phyloP scores from a whole-genome alignment of 2,888 invertebrate species.

The Punctoribates punctum region DNA sequence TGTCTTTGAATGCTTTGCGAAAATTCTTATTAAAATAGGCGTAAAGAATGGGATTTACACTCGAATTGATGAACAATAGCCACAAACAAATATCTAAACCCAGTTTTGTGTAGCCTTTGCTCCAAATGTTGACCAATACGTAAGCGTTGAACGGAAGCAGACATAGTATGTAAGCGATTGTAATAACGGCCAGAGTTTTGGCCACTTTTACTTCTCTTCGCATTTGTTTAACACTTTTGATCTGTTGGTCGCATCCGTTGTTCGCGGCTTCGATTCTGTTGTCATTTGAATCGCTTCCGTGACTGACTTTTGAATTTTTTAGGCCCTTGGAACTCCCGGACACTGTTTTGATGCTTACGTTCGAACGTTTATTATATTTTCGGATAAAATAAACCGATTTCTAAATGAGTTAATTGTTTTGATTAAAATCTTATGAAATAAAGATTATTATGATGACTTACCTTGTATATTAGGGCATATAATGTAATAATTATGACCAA shows the following conservation, averaged over 20 bases:
- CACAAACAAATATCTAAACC: background rate
- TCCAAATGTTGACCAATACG: background rate
- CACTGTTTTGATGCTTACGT: no score
- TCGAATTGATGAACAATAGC: slow-evolving; percentile 4
- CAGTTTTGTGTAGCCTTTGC: background rate
- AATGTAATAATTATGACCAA: no score
- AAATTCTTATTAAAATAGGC: background rate
- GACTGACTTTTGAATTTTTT: background rate
- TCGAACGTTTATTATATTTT: no score
- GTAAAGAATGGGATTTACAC: background rate
- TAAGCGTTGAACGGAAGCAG: background rate
- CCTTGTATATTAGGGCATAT: no score
- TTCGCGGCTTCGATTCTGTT: background rate
- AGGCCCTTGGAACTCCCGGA: no score
- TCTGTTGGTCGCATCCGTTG: background rate
- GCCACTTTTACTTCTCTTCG: slow-evolving; percentile 5
- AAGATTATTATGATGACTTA: no score
- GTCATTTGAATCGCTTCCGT: background rate
- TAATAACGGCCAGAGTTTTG: slow-evolving; percentile 14
- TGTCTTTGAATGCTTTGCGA: background rate
- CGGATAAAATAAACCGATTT: no score
- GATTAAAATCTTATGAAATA: no score
- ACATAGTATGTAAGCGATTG: background rate
- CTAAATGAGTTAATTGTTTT: no score
- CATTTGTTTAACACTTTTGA: background rate